These are phyloP conservation scores for Rhegmatorhina hoffmannsi DNA, from an alignment of 2,113 vertebrate genomes.

Conservation along the genomic window DNA sequence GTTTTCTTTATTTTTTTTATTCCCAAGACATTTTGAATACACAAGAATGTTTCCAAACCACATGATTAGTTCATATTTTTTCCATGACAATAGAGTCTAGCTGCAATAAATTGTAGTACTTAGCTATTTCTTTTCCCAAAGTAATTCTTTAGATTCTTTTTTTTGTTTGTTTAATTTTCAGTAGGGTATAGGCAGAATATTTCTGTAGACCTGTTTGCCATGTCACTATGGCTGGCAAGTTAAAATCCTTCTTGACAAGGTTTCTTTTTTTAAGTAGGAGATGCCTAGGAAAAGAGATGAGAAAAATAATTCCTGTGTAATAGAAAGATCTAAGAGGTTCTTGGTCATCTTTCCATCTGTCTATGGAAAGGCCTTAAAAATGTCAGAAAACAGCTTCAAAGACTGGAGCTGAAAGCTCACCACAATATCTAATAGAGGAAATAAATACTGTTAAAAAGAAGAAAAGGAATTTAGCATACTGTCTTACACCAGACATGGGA, in stretches of 20 bases:
- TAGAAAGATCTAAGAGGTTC: constrained; percentile 7
- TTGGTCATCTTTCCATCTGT: constrained; percentile 25
- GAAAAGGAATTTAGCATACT: constrained; percentile 10
- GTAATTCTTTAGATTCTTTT: not conserved
- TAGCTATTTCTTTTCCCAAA: not conserved
- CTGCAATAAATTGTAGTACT: not conserved
- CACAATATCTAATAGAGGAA: constrained; percentile 3
- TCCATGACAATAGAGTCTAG: not conserved
- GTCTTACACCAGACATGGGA: not conserved
- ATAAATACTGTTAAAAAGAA: constrained; percentile 33
- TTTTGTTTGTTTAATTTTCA: not conserved
- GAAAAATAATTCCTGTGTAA: constrained; percentile 33
- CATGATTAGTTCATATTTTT: not conserved
- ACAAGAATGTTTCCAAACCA: not conserved
- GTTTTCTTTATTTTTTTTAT: not conserved
- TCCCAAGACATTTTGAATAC: not conserved
- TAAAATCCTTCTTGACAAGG: not conserved
- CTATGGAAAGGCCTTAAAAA: not conserved
- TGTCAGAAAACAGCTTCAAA: constrained; percentile 46
- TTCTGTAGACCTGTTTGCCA: not conserved
- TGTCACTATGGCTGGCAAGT: not conserved
- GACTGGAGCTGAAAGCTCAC: constrained; percentile 1
- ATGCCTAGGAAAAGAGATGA: not conserved
- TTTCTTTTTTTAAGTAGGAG: constrained; percentile 15
- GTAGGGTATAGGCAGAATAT: not conserved